Evolutionary conservation across 1,140 invertebrate genomes (phyloP).

Genomic region (Babylonia areolata): DNA sequence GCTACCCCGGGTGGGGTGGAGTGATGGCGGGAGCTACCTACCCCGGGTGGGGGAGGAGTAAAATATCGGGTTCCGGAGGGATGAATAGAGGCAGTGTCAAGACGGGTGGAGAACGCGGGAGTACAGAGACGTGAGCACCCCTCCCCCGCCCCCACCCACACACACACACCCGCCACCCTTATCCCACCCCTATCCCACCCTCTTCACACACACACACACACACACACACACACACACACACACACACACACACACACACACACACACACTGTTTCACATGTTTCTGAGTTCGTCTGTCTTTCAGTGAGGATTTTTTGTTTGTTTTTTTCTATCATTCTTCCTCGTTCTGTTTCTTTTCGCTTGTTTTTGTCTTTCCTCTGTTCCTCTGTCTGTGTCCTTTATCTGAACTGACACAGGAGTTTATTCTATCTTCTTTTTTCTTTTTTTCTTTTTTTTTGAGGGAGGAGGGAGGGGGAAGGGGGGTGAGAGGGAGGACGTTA

Average conservation of each 20-base stretch:
- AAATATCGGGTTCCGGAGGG: too few species aligned
- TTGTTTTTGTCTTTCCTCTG: not conserved
- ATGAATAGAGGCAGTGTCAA: too few species aligned
- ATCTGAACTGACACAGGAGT: not conserved
- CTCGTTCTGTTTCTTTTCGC: not conserved
- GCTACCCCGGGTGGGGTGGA: too few species aligned
- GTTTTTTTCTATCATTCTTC: not conserved
- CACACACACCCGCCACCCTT: too few species aligned
- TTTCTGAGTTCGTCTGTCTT: not conserved
- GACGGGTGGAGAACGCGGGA: too few species aligned
- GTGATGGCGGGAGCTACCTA: too few species aligned
- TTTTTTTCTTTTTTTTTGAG: not conserved
- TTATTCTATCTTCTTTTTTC: not conserved
- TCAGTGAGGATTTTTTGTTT: not conserved
- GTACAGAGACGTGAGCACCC: too few species aligned
- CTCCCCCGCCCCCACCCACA: too few species aligned
- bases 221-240: constrained; percentile 11
- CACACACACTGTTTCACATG: not conserved
- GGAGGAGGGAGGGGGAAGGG: too few species aligned
- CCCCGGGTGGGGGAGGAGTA: too few species aligned
- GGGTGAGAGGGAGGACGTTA: too few species aligned
- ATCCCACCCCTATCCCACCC: not conserved
- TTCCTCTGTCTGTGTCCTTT: not conserved
- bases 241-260: constrained; percentile 11
- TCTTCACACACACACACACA: constrained; percentile 14